Evolutionary conservation across 2,113 vertebrate genomes (phyloP).

Genomic region (Pandion haliaetus): DNA sequence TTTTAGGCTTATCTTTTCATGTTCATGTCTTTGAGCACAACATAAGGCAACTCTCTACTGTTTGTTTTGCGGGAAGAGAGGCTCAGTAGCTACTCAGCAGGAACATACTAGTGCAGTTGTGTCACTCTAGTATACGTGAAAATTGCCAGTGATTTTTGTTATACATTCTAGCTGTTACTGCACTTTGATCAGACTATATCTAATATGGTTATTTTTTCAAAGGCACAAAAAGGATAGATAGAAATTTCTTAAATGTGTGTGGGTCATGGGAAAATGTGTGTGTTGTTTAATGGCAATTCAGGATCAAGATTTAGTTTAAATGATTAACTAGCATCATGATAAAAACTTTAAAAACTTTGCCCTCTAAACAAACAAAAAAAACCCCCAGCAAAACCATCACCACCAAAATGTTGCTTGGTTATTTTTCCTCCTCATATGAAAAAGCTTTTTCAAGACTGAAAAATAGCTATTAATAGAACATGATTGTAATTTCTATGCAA

Average conservation of each 20-base stretch:
- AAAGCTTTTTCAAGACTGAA: background rate
- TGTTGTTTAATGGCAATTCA: background rate
- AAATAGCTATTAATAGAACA: background rate
- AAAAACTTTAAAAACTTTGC: background rate
- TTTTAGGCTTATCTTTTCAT: slow-evolving; percentile 20
- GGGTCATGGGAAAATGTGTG: background rate
- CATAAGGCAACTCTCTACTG: background rate
- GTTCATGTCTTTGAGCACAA: background rate
- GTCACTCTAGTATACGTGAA: background rate
- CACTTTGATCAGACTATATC: background rate
- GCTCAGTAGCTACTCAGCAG: background rate
- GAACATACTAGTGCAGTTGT: background rate
- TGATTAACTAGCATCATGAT: background rate
- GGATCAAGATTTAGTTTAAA: background rate
- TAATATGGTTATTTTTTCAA: background rate
- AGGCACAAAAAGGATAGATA: background rate
- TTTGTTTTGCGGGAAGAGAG: slow-evolving; percentile 11
- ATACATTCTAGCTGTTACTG: background rate
- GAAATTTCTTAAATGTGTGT: background rate
- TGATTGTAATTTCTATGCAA: background rate
- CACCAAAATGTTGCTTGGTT: background rate
- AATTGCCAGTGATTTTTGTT: background rate
- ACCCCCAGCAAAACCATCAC: background rate
- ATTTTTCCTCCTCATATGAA: background rate
- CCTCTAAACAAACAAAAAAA: background rate